phyloP scores from a whole-genome alignment of 1,140 invertebrate genomes.

The Reticulitermes speratus region DNA sequence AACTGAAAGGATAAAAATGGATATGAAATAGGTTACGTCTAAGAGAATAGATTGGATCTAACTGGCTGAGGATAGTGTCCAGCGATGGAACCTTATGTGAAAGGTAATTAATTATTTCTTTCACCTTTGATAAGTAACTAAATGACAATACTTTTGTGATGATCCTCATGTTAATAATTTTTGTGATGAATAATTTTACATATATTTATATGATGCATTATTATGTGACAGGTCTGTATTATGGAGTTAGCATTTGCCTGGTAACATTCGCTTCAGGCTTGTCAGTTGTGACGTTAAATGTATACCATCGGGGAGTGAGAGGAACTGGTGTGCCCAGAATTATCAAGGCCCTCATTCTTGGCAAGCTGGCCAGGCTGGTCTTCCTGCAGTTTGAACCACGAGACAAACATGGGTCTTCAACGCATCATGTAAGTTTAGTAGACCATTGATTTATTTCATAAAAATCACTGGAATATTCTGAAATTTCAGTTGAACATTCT shows the following conservation, averaged over 20 bases:
- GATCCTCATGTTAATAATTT: too few species aligned
- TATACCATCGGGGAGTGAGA: slow-evolving; percentile 80
- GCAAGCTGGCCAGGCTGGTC: slow-evolving; percentile 61
- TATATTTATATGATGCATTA: not conserved
- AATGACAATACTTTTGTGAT: too few species aligned
- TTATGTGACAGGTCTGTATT: slow-evolving; percentile 75
- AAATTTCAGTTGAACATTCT: not conserved
- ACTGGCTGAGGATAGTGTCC: not conserved
- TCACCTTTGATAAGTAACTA: too few species aligned
- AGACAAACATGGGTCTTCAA: slow-evolving; percentile 41
- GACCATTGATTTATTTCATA: not conserved
- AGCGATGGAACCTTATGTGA: too few species aligned
- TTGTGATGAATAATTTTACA: not conserved
- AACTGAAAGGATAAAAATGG: too few species aligned
- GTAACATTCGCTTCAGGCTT: slow-evolving; percentile 86
- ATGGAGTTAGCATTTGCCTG: slow-evolving; percentile 87
- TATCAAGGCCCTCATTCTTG: slow-evolving; percentile 66
- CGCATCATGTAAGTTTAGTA: slow-evolving; percentile 6
- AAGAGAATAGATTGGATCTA: too few species aligned
- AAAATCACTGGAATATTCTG: too few species aligned
- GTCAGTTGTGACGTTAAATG: slow-evolving; percentile 81
- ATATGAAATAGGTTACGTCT: too few species aligned
- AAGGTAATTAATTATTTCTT: too few species aligned
- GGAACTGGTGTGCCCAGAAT: slow-evolving; percentile 71
- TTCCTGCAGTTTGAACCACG: slow-evolving; percentile 61